Base-by-base conservation (phyloP, 2,888 invertebrate genomes). In the Orthonychiurus folsomi region DNA sequence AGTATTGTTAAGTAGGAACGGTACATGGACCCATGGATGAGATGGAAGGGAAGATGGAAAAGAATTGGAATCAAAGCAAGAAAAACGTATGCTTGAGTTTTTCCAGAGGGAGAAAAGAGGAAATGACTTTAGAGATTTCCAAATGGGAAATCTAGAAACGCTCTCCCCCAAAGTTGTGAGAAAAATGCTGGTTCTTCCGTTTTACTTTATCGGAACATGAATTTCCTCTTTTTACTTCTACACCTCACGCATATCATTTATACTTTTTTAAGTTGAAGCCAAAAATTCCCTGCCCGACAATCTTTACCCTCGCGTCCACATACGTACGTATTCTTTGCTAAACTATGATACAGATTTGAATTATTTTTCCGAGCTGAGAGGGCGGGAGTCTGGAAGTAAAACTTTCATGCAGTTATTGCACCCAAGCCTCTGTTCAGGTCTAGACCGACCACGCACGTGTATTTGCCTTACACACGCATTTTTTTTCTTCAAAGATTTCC, bases 151-250 rank as follows among this genome's bases (percentile, higher is more conserved):
- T n/a, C 24, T 23, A 58, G 48, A 48, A 12, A 48, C 52, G 20
- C n/a, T 48, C 52, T 52, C 23, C 23, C 52, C n/a, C 20, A 18
- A 37, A n/a, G 18, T 37, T 1, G 27, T 59, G 54, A 48, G 60
- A 47, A 56, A 60, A 48, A 60, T 37, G 54, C 23, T 50, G 28
- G 61, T 50, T 56, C 50, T 56, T 56, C 59, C 28, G 54, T 60
- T 47, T 47, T 54, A n/a, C 47, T 60, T 60, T 60, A 60, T 55
- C 60, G 15, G 60, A 60, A 60, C 60, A 54, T 60, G 60, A 60
- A 60, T 60, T 60, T 48, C 60, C 60, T 60, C 55, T 55, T 54
- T 55, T 56, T 24, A 24, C 47, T 27, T 56, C 24, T 60, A n/a
- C 50, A n/a, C 47, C 12, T 21, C 27, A n/a, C 50, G 24, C 23